Percentiles rank a stretch among this genome's conserved stretches.
Conservation (phyloP, 1,140 invertebrate genomes). For the Conus betulinus region DNA sequence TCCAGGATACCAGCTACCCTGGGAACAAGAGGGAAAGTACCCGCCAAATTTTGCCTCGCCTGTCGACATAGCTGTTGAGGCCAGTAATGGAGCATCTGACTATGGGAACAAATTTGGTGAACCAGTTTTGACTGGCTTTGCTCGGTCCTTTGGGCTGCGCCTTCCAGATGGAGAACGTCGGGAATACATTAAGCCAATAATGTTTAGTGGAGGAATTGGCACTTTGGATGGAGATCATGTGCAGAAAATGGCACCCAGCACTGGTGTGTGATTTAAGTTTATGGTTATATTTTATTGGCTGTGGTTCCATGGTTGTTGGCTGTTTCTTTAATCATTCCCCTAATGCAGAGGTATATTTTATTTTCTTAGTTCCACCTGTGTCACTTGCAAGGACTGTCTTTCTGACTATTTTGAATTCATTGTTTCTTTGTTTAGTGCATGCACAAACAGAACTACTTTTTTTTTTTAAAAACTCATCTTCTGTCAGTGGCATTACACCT, state of each 20-base stretch:
- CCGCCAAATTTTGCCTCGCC: slow-evolving; percentile 93
- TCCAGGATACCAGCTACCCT: slow-evolving; percentile 87
- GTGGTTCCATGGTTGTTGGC: background rate
- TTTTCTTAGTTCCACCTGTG: no score
- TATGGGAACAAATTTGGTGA: slow-evolving; percentile 99
- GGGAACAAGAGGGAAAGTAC: slow-evolving; percentile 90
- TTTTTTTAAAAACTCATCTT: no score
- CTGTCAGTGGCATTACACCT: no score
- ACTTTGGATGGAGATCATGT: slow-evolving; percentile 89
- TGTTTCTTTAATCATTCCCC: background rate
- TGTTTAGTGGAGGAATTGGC: slow-evolving; percentile 98
- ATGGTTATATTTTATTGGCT: background rate
- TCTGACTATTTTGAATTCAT: no score
- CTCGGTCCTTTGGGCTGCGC: slow-evolving; percentile 90
- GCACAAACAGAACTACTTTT: no score
- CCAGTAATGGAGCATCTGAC: slow-evolving; percentile 98
- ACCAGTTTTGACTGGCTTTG: slow-evolving; percentile 93
- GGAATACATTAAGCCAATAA: slow-evolving; percentile 98
- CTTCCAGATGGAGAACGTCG: slow-evolving; percentile 83
- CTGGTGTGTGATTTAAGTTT: background rate
- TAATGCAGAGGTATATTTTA: background rate
- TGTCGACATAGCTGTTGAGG: slow-evolving; percentile 88
- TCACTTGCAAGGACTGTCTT: no score
- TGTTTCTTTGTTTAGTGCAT: no score
- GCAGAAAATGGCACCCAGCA: slow-evolving; percentile 78